Base-by-base conservation (phyloP, 1,140 invertebrate genomes). In the Drosophila suzukii region DNA sequence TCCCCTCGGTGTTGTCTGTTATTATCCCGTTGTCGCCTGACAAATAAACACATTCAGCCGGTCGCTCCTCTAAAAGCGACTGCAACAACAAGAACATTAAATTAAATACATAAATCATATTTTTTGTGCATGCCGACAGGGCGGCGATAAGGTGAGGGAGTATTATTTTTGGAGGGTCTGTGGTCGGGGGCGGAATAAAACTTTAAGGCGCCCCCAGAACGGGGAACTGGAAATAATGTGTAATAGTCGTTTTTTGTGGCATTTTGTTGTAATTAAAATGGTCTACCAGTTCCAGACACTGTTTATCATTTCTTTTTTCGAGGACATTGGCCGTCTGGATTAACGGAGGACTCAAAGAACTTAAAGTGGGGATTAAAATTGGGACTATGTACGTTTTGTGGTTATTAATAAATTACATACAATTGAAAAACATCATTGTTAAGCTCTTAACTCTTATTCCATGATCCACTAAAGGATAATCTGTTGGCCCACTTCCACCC, bases 61-160 rank as follows among this genome's bases (percentile, higher is more conserved):
- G 67, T 55, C 43, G 57, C 60, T 80, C 62, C 81, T 57, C 68
- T 62, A 77, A 68, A 58, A 76, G 57, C 32, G 55, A 67, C 55
- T 50, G 32, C 49, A 83, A 49, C 65, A 83, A 71, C 80, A 79
- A 71, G 58, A 79, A 66, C 84, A 88, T 90, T 89, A 89, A 89
- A 89, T 89, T 89, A 84, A 89, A 89, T 84, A 81, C 84, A 89
- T 89, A 89, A 89, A 89, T 89, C 84, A 89, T 89, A 65, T 83
- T 82, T 86, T 83, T 82, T 75, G 49, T 55, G 59, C 65, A 59
- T 70, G 78, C 66, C 82, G 65, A 71, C 82, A 71, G 82, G 56
- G 49, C 66, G 61, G 51, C 56, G 55, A 75, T 66, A 68, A 75
- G 63, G 68, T 53, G 58, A 41, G 57, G 17, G 55, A 24, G 67